Evolutionary conservation across 1,140 invertebrate species (phyloP).

Genomic region (Stegodyphus dumicola): DNA sequence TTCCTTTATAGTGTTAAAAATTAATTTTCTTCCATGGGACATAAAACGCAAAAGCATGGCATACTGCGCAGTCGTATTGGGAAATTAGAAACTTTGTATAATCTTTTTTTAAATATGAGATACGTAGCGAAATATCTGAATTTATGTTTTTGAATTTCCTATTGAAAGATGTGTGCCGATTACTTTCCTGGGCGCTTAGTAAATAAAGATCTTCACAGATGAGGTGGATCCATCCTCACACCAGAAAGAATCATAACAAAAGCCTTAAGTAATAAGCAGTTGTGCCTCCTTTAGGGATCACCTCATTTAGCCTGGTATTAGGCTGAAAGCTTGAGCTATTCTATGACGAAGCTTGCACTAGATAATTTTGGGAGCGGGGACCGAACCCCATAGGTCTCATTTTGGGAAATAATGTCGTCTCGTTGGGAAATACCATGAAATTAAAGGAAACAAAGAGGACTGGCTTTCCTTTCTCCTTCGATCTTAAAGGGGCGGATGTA

Average conservation of each 20-base stretch:
- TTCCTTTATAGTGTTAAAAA: too few species aligned
- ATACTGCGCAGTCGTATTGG: too few species aligned
- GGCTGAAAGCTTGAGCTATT: conserved; percentile 4
- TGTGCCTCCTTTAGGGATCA: conserved; percentile 7
- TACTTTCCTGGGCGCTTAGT: too few species aligned
- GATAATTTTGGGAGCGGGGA: conserved; percentile 36
- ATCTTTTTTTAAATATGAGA: too few species aligned
- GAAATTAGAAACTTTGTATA: too few species aligned
- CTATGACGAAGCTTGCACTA: background rate
- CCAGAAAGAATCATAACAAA: background rate
- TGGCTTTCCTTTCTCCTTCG: conserved; percentile 28
- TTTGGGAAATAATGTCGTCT: conserved; percentile 47
- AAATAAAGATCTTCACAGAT: too few species aligned
- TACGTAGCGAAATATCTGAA: too few species aligned
- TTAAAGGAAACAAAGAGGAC: conserved; percentile 39
- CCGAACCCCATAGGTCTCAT: conserved; percentile 39
- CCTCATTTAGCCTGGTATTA: conserved; percentile 22
- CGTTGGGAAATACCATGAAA: conserved; percentile 38
- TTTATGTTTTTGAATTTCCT: too few species aligned
- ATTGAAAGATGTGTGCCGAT: too few species aligned
- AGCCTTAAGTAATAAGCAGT: conserved; percentile 4
- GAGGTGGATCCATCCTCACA: too few species aligned
- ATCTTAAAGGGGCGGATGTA: conserved; percentile 2
- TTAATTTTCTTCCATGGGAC: too few species aligned
- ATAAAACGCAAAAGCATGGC: too few species aligned